Evolutionary conservation across 2,113 vertebrate genomes (phyloP).

Genomic region (Emydocephalus ijimae): DNA sequence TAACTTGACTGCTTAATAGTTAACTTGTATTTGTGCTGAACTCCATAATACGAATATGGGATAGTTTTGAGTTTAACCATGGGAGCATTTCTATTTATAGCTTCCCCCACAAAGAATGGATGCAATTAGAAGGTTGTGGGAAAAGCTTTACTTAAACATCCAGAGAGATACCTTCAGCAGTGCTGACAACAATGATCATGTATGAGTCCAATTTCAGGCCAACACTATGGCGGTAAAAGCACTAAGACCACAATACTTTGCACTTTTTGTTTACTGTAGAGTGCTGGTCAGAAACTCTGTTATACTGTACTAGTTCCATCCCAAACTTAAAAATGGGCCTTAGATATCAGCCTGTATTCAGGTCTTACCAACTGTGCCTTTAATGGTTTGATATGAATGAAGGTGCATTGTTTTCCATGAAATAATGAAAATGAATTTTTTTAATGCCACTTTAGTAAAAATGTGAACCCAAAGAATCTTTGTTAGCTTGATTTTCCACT

Average conservation of each 20-base stretch:
- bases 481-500: background rate
- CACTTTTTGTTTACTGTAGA: background rate
- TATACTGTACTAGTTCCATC: background rate
- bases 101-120: background rate
- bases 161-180: background rate
- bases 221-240: background rate
- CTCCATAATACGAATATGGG: background rate
- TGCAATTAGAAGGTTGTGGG: background rate
- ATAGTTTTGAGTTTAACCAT: background rate
- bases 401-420: background rate
- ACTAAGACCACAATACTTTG: background rate
- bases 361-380: background rate
- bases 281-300: background rate
- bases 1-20: background rate
- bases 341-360: background rate
- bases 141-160: background rate
- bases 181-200: background rate
- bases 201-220: background rate
- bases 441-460: background rate
- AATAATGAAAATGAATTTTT: background rate
- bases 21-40: background rate
- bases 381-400: background rate
- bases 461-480: background rate
- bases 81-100: background rate
- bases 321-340: background rate